Conservation (phyloP, 2,113 vertebrate species). For the Aramus guarauna region DNA sequence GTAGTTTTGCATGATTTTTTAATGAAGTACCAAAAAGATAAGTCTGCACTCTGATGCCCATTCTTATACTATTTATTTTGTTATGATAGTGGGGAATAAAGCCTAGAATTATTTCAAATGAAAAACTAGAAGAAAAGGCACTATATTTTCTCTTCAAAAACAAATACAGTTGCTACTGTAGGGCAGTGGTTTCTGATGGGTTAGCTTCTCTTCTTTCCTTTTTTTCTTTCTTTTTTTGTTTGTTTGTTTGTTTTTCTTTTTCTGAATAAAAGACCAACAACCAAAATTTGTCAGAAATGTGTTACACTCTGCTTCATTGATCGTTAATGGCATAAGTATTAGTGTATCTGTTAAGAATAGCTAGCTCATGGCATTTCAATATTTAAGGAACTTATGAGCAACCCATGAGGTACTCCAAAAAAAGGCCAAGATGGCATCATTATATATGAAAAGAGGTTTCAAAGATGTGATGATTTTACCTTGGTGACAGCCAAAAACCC, state of each 20-base stretch:
- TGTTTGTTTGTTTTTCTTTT: fast-evolving
- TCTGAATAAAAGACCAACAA: neutral
- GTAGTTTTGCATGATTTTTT: neutral
- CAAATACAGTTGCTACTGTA: neutral
- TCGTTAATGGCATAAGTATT: neutral
- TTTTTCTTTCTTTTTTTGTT: too few relatives aligned
- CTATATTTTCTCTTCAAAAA: neutral
- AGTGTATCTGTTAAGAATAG: neutral
- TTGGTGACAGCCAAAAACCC: neutral
- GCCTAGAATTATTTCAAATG: neutral
- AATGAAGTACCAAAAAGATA: neutral
- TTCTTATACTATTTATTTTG: neutral
- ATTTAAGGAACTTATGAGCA: neutral
- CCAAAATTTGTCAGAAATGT: neutral
- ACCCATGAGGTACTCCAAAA: neutral
- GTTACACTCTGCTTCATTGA: neutral
- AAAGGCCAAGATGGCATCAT: neutral
- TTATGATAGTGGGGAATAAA: neutral
- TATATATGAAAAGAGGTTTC: neutral
- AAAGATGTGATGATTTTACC: neutral
- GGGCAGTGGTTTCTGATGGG: neutral
- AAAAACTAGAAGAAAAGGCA: neutral
- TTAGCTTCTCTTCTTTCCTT: neutral
- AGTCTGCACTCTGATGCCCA: neutral
- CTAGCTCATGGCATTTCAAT: neutral